Evolutionary conservation across 1,140 invertebrate genomes (phyloP), one percentile per base, ranked within the genome.

Genomic region (Hesperophylax magnus): DNA sequence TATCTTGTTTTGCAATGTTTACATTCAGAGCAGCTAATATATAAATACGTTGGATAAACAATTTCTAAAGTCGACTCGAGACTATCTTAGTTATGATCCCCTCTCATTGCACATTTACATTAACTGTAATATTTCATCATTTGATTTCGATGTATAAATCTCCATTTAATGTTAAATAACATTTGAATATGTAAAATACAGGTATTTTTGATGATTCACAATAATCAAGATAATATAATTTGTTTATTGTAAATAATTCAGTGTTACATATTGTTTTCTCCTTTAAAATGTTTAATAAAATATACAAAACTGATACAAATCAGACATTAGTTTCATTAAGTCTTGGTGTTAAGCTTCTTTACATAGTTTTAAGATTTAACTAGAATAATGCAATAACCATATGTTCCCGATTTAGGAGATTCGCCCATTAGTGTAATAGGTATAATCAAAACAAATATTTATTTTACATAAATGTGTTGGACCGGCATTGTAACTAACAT

Each of bases 271-370:
- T 58, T 76, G 72, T 76, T 76, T 58, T 76, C 72, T 60, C 17
- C 72, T 76, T 60, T 76, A 34, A 76, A 76, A 76, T 76, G 72
- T 76, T 76, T 58, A 76, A 76, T 76, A 76, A 76, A 76, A 58
- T 76, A 72, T 72, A 72, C 69, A 72, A 72, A 72, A 72, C 20
- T 72, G 69, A 72, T 72, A 72, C 69, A 47, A 72, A 72, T 72
- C 69, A 72, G 69, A 22, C 63, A 15, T 17, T 72, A 24, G 69
- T 72, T 72, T 72, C 69, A 72, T 72, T 72, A 54, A 72, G 69
- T 69, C 17, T 27, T 15, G 3, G 7, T 18, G 56, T 60, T 20
- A 20, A 61, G 18, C 39, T 47, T 47, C 18, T 61, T 61, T 22
- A 61, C 24, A 14, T 61, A 61, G 24, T 24, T 61, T 61, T 61